Percentiles rank a stretch among this genome's conserved stretches.
phyloP scores from a whole-genome alignment of 1,140 invertebrate species.

The Drosophila athabasca region DNA sequence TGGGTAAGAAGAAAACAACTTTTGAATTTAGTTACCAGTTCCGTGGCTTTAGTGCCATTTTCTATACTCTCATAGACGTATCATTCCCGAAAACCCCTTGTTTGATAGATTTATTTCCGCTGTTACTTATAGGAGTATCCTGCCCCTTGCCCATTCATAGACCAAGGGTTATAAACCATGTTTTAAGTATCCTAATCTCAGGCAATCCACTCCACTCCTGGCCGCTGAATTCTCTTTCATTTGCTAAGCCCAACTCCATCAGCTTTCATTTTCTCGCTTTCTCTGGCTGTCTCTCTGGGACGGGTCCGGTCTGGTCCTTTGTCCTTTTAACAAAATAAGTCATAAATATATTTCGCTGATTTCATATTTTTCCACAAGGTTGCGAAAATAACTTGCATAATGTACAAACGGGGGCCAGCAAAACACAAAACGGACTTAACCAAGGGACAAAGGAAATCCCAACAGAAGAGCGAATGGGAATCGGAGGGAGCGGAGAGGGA shows the following conservation, averaged over 20 bases:
- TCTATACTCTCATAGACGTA: too few relatives aligned
- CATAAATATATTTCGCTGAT: slow-evolving; percentile 71
- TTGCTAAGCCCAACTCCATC: slow-evolving; percentile 8
- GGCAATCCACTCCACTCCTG: not conserved
- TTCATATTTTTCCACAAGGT: slow-evolving; percentile 60
- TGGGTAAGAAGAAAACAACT: not conserved
- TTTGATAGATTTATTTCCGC: too few relatives aligned
- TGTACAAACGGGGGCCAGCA: slow-evolving; percentile 20
- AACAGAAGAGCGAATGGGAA: not conserved
- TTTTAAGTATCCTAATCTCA: too few relatives aligned
- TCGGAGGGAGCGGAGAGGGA: too few relatives aligned
- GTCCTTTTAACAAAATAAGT: slow-evolving; percentile 60
- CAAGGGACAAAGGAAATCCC: slow-evolving; percentile 34
- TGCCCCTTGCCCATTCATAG: not conserved
- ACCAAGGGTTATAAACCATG: too few relatives aligned
- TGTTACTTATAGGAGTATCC: not conserved
- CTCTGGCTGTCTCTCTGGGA: not conserved
- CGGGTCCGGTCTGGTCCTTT: slow-evolving; percentile 7
- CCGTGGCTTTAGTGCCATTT: too few relatives aligned
- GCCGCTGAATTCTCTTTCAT: not conserved
- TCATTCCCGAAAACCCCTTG: too few relatives aligned
- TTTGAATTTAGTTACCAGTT: too few relatives aligned
- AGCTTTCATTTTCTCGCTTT: slow-evolving; percentile 17
- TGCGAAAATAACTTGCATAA: slow-evolving; percentile 59
- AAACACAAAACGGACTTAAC: slow-evolving; percentile 44